Percentiles rank a stretch among this genome's conserved stretches.
These are phyloP conservation scores for Merodon equestris DNA, from an alignment of 2,888 invertebrate genomes.

Conservation along the genomic window DNA sequence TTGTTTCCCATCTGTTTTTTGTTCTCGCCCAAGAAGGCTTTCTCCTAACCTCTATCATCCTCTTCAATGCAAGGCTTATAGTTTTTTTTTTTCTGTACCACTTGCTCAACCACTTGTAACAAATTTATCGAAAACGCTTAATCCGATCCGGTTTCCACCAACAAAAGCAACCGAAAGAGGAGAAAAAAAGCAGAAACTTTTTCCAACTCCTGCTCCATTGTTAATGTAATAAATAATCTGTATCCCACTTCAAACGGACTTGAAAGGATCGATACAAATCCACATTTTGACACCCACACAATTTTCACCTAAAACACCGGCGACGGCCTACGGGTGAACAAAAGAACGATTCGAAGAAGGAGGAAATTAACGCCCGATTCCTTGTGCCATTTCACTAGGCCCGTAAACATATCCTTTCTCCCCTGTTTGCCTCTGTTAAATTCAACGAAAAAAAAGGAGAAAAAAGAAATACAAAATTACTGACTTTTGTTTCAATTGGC, in stretches of 20 bases:
- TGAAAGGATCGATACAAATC: conserved; percentile 54
- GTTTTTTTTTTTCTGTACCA: conserved; percentile 2
- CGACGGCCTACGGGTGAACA: conserved; percentile 17
- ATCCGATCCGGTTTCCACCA: conserved; percentile 21
- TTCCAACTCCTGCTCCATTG: conserved; percentile 16
- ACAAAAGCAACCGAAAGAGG: conserved; percentile 1
- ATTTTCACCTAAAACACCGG: conserved; percentile 35
- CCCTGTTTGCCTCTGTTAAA: not conserved
- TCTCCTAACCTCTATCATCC: conserved; percentile 32
- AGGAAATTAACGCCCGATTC: conserved; percentile 51
- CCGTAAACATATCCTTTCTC: conserved; percentile 17
- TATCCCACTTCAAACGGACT: conserved; percentile 57
- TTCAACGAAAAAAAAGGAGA: not conserved
- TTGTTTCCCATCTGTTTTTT: no score
- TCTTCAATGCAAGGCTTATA: conserved; percentile 31
- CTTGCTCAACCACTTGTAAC: conserved; percentile 33
- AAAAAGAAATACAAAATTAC: conserved; percentile 9
- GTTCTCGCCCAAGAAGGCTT: conserved; percentile 4
- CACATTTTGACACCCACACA: conserved; percentile 37
- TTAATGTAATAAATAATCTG: conserved; percentile 59
- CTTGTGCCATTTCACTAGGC: conserved; percentile 17
- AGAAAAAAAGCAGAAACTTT: not conserved
- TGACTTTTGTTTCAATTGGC: conserved; percentile 43
- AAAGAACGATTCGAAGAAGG: conserved; percentile 11
- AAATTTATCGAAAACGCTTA: conserved; percentile 56